phyloP scores from a whole-genome alignment of 2,113 vertebrate species.

The Rhinichthys klamathensis region DNA sequence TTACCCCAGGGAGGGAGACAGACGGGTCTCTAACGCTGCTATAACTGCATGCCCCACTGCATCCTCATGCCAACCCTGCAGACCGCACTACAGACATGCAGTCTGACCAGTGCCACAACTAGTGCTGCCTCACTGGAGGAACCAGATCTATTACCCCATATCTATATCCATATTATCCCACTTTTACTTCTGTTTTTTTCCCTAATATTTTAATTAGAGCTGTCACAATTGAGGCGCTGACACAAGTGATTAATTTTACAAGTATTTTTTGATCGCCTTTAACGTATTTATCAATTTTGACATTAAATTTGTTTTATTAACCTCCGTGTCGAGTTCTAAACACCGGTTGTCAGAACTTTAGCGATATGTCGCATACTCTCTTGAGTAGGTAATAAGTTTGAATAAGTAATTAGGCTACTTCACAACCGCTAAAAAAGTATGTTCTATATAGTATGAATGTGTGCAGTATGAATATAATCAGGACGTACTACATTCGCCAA shows the following conservation, averaged over 20 bases:
- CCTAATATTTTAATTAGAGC: not conserved
- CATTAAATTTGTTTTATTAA: not conserved
- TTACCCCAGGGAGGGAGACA: slow-evolving; percentile 48
- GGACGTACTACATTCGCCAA: too few species aligned
- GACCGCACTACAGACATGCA: slow-evolving; percentile 10
- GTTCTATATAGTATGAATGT: too few species aligned
- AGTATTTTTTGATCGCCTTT: not conserved
- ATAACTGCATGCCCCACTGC: slow-evolving; percentile 37
- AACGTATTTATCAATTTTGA: not conserved
- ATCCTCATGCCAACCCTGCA: slow-evolving; percentile 19
- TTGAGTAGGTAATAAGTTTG: too few species aligned
- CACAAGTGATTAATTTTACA: not conserved
- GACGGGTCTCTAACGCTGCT: slow-evolving; percentile 37
- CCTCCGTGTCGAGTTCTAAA: not conserved
- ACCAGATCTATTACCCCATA: not conserved
- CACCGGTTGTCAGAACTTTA: not conserved
- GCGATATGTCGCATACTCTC: too few species aligned
- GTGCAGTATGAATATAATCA: too few species aligned
- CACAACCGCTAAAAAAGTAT: too few species aligned
- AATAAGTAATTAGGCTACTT: too few species aligned
- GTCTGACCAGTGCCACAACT: slow-evolving; percentile 6
- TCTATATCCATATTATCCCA: not conserved
- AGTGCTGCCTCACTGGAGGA: slow-evolving; percentile 17
- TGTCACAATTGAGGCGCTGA: not conserved
- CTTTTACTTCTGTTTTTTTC: not conserved